Conservation (phyloP, 2,888 invertebrate species). For the Chalcosyrphus nemorum region DNA sequence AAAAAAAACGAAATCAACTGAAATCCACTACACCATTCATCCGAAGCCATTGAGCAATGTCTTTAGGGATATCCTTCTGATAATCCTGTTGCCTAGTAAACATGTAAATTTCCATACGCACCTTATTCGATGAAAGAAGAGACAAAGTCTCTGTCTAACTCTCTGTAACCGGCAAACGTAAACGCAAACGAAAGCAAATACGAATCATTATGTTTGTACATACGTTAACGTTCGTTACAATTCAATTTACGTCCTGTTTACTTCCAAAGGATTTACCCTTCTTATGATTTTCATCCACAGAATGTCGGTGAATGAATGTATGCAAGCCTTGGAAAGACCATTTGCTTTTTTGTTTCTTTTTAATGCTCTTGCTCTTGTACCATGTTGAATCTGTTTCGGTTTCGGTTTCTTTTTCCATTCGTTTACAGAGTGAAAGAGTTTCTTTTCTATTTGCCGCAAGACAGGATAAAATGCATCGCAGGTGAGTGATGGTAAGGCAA, state of each 20-base stretch:
- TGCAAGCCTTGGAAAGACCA: background rate
- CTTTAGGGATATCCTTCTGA: conserved; percentile 22
- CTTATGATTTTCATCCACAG: background rate
- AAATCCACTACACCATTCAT: conserved; percentile 7
- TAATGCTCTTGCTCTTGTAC: background rate
- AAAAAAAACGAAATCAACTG: background rate
- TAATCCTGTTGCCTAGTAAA: conserved; percentile 63
- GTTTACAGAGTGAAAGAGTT: conserved; percentile 26
- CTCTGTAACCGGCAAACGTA: background rate
- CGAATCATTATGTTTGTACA: conserved; percentile 50
- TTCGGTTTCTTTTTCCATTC: conserved; percentile 15
- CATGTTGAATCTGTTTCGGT: conserved; percentile 23
- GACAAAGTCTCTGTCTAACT: conserved; percentile 17
- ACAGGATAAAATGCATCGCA: conserved; percentile 27
- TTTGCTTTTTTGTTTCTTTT: conserved; percentile 4
- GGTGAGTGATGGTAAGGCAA: conserved; percentile 1
- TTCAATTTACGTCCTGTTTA: conserved; percentile 55
- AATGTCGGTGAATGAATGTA: background rate
- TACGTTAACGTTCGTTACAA: conserved; percentile 43
- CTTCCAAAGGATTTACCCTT: conserved; percentile 38
- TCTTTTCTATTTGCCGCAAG: conserved; percentile 4
- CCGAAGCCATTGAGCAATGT: conserved; percentile 5
- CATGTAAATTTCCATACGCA: conserved; percentile 56
- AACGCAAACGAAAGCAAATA: conserved; percentile 19
- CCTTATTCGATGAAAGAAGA: conserved; percentile 36